A percentile compares a stretch with the other conserved stretches of the same genome.
Evolutionary conservation across 1,140 invertebrate genomes (phyloP).

Genomic region (Macrobrachium rosenbergii): DNA sequence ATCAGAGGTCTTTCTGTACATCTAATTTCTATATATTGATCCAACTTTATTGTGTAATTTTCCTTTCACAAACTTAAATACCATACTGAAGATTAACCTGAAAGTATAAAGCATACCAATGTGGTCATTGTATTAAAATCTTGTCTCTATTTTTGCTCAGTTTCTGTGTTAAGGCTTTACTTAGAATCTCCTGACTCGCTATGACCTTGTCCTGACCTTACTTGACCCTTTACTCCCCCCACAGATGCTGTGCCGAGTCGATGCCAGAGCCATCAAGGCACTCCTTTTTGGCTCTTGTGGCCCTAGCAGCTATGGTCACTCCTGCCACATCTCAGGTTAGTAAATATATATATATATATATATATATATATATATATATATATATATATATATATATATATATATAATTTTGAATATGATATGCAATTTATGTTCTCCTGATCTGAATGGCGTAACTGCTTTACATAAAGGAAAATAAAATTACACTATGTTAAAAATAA

Average conservation of each 20-base stretch:
- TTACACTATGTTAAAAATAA: not conserved
- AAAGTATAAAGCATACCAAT: no score
- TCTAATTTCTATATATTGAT: no score
- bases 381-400: not conserved
- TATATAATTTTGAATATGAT: not conserved
- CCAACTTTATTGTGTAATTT: no score
- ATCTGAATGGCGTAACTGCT: not conserved
- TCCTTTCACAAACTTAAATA: no score
- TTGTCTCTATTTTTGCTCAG: no score
- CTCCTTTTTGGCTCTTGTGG: slow-evolving; percentile 24
- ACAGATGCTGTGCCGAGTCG: slow-evolving; percentile 33
- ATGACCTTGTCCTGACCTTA: no score
- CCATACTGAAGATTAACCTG: no score
- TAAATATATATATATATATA: not conserved
- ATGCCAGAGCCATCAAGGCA: slow-evolving; percentile 16
- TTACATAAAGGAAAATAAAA: no score
- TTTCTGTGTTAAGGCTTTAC: not conserved
- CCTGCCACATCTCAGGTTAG: slow-evolving; percentile 29
- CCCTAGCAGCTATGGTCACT: slow-evolving; percentile 19
- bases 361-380: not conserved
- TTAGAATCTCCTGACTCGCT: not conserved
- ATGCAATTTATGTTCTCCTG: not conserved
- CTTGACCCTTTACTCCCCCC: no score
- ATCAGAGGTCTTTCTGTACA: no score
- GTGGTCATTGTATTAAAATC: no score